Evolutionary conservation across 2,888 invertebrate genomes (phyloP).

Genomic region (Agrotis ipsilon): DNA sequence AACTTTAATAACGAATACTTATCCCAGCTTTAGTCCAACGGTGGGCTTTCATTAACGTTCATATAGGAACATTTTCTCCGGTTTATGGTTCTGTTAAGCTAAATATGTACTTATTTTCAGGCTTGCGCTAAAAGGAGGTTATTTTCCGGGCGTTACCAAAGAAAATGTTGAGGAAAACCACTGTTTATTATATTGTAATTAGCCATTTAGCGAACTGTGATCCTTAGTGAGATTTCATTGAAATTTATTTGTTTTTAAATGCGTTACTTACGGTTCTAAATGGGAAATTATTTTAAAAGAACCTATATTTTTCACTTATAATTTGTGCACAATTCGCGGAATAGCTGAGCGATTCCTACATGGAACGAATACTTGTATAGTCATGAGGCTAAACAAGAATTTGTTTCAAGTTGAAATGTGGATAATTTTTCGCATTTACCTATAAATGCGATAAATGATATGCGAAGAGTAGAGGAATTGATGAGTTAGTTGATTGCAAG

Average conservation of each 20-base stretch:
- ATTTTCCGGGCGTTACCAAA: slow-evolving; percentile 21
- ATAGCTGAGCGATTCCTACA: too few species aligned
- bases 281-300: background rate
- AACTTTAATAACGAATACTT: slow-evolving; percentile 61
- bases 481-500: too few species aligned
- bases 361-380: too few species aligned
- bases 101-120: slow-evolving; percentile 38
- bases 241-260: slow-evolving; percentile 11
- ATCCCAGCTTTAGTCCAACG: slow-evolving; percentile 25
- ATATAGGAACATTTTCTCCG: slow-evolving; percentile 47
- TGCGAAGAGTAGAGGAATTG: too few species aligned
- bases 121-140: background rate
- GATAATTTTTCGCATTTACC: too few species aligned
- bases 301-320: too few species aligned
- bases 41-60: slow-evolving; percentile 48
- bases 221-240: slow-evolving; percentile 10
- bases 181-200: slow-evolving; percentile 12
- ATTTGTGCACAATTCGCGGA: too few species aligned
- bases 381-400: too few species aligned
- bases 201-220: background rate
- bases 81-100: slow-evolving; percentile 36
- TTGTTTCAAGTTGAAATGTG: too few species aligned
- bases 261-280: background rate
- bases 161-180: slow-evolving; percentile 4
- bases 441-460: too few species aligned